Conservation (phyloP, 1,140 invertebrate genomes). For the Rhizoglyphus robini region DNA sequence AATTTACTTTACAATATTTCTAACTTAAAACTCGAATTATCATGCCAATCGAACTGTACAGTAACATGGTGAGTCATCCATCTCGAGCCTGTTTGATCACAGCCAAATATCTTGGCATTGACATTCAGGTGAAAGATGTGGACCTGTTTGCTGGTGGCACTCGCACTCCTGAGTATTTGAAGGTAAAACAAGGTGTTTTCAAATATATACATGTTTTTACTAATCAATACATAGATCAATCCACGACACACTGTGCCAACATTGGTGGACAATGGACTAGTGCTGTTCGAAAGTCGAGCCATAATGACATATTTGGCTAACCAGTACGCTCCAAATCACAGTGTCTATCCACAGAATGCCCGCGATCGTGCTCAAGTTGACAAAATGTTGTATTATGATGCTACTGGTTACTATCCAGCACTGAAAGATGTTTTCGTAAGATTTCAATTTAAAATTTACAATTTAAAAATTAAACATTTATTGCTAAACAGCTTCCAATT, state of each 20-base stretch:
- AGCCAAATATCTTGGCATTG: constrained; percentile 48
- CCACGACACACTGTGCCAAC: constrained; percentile 53
- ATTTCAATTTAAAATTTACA: too few relatives aligned
- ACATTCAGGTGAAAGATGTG: constrained; percentile 50
- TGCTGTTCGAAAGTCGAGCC: constrained; percentile 42
- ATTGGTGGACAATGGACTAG: constrained; percentile 48
- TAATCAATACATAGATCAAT: too few relatives aligned
- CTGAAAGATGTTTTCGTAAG: constrained; percentile 5
- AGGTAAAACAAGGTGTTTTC: too few relatives aligned
- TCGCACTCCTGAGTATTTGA: constrained; percentile 51
- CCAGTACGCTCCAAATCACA: constrained; percentile 46
- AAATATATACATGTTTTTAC: too few relatives aligned
- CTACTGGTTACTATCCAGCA: constrained; percentile 33
- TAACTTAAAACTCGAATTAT: too few relatives aligned
- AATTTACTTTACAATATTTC: too few relatives aligned
- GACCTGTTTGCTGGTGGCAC: constrained; percentile 52
- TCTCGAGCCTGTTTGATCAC: constrained; percentile 24
- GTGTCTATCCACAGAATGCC: constrained; percentile 51
- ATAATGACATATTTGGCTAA: constrained; percentile 24
- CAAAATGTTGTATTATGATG: constrained; percentile 55
- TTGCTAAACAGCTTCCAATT: too few relatives aligned
- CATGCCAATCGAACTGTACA: constrained; percentile 26
- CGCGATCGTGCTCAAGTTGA: constrained; percentile 53
- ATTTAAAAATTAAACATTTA: too few relatives aligned
- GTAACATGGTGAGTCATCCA: constrained; percentile 18